A percentile compares a stretch with the other conserved stretches of the same genome.
phyloP scores from a whole-genome alignment of 2,113 vertebrate species.

The Mixornis gularis region DNA sequence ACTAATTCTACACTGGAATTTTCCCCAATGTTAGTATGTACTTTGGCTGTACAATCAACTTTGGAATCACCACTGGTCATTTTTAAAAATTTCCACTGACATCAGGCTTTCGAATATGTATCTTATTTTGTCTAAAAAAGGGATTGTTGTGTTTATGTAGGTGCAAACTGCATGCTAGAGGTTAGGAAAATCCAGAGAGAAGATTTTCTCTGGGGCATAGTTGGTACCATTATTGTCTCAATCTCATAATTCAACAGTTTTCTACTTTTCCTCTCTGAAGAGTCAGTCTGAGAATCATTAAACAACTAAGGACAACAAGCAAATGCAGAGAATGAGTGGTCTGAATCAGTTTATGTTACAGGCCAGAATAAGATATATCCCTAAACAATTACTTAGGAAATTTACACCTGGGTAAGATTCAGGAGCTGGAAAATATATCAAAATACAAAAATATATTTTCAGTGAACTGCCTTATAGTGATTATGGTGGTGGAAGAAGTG shows the following conservation, averaged over 20 bases:
- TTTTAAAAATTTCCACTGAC: not conserved
- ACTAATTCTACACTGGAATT: not conserved
- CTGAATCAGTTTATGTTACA: not conserved
- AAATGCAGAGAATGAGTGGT: not conserved
- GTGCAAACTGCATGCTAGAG: not conserved
- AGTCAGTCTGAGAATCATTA: not conserved
- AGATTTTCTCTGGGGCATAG: not conserved
- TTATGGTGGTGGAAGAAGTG: not conserved
- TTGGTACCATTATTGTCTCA: not conserved
- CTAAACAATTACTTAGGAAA: not conserved
- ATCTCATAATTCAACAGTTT: not conserved
- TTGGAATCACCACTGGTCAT: not conserved
- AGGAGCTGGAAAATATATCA: not conserved
- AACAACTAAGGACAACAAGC: not conserved
- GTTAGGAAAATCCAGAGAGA: not conserved
- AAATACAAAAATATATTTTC: not conserved
- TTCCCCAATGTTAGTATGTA: not conserved
- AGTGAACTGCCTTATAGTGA: not conserved
- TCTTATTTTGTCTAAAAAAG: not conserved
- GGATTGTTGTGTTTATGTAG: not conserved
- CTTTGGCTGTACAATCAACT: not conserved
- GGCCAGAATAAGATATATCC: not conserved
- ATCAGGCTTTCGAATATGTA: not conserved
- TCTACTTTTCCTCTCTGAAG: not conserved
- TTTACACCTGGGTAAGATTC: not conserved